Evolutionary conservation across 2,797 vertebrate species (phyloP).

Genomic region (Anabacerthia variegaticeps): DNA sequence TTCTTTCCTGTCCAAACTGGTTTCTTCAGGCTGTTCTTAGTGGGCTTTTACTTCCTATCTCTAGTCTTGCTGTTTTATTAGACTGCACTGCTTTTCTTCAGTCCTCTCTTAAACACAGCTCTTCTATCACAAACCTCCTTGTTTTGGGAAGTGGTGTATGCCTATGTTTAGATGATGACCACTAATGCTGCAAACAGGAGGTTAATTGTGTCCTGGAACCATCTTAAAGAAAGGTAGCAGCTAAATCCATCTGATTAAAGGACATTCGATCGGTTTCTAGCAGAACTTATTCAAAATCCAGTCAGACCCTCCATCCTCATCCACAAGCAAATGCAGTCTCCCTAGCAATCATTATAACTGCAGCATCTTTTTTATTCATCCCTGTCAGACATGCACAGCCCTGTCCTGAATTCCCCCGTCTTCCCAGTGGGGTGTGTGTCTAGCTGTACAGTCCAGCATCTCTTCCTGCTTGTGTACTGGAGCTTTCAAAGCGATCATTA

Average conservation of each 20-base stretch:
- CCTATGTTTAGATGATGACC: not conserved
- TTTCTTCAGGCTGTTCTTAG: not conserved
- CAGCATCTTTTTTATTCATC: conserved; percentile 18
- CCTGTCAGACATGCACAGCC: not conserved
- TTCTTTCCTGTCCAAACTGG: not conserved
- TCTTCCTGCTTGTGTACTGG: not conserved
- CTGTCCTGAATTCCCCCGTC: not conserved
- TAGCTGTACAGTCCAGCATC: not conserved
- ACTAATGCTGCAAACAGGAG: not conserved
- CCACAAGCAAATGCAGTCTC: not conserved
- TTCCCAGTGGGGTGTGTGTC: not conserved
- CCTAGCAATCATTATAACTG: conserved; percentile 12
- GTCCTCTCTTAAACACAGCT: not conserved
- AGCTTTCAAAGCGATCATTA: not conserved
- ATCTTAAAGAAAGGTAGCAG: not conserved
- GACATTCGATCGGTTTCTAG: not conserved
- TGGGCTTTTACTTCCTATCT: not conserved
- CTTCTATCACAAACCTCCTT: not conserved
- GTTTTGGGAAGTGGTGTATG: not conserved
- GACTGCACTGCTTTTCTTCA: not conserved
- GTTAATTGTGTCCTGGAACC: not conserved
- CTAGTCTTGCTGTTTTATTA: not conserved
- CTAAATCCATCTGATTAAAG: conserved; percentile 7
- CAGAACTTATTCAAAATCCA: conserved; percentile 34
- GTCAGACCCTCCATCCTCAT: conserved; percentile 19